These are phyloP conservation scores for Heliocidaris erythrogramma DNA, from an alignment of 35 echinoderm and acorn worm species.

Conservation along the genomic window DNA sequence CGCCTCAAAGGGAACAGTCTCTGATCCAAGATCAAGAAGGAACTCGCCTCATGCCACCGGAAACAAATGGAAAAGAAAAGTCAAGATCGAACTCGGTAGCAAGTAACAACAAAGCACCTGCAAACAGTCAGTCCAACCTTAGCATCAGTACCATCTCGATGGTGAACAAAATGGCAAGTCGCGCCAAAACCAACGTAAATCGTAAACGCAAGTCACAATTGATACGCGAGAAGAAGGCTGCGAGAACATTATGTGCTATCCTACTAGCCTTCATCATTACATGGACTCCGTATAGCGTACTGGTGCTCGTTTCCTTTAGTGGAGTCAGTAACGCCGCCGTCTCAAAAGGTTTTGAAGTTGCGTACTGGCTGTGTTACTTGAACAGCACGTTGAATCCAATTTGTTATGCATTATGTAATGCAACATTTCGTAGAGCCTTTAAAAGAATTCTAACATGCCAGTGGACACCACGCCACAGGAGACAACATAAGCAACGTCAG, in stretches of 20 bases:
- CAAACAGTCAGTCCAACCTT: constrained; percentile 46
- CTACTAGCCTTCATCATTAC: constrained; percentile 92
- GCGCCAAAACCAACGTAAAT: constrained; percentile 85
- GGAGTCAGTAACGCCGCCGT: constrained; percentile 22
- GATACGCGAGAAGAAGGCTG: constrained; percentile 98
- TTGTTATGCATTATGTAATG: constrained; percentile 98
- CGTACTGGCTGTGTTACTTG: constrained; percentile 96
- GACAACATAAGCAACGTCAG: constrained; percentile 42
- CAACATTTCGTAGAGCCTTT: constrained; percentile 90
- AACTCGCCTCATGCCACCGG: constrained; percentile 60
- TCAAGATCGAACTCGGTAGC: constrained; percentile 53
- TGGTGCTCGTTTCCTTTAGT: constrained; percentile 68
- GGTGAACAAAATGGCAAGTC: constrained; percentile 79
- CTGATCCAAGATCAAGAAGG: constrained; percentile 70
- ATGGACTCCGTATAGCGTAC: constrained; percentile 94
- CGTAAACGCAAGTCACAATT: constrained; percentile 82
- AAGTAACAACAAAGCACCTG: constrained; percentile 52
- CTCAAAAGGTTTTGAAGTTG: constrained; percentile 67
- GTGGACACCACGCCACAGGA: constrained; percentile 50
- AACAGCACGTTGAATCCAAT: constrained; percentile 98
- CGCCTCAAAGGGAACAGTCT: constrained; percentile 55
- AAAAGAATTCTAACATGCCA: constrained; percentile 87
- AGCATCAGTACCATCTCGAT: constrained; percentile 92
- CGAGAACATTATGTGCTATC: constrained; percentile 89
- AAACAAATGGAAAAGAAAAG: constrained; percentile 21